Conservation (phyloP, 2,797 vertebrate species). For the Vespertilio murinus region DNA sequence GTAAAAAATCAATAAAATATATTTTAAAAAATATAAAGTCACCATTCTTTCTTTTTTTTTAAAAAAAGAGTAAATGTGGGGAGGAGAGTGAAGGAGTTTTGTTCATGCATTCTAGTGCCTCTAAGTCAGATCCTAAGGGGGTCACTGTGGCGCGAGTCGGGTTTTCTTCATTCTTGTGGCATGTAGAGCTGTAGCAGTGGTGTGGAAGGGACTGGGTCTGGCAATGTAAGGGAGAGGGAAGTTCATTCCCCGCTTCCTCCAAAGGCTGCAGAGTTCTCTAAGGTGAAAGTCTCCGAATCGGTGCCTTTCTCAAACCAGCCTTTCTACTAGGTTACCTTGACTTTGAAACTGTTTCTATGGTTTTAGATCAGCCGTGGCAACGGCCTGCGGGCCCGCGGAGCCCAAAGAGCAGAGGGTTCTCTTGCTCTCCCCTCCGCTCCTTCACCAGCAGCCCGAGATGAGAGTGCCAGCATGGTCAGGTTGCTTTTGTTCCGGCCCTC, state of each 20-base stretch:
- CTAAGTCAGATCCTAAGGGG: background rate
- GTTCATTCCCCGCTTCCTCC: background rate
- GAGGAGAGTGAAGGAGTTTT: background rate
- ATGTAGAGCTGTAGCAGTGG: background rate
- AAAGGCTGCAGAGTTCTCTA: background rate
- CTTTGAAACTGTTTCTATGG: background rate
- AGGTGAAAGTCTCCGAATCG: background rate
- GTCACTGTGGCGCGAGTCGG: background rate
- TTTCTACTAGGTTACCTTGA: background rate
- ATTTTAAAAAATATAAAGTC: too few relatives aligned
- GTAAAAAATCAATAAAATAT: too few relatives aligned
- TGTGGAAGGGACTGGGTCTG: background rate
- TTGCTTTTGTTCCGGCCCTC: too few relatives aligned
- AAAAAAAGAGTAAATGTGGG: background rate
- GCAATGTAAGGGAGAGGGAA: background rate
- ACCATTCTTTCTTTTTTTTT: too few relatives aligned
- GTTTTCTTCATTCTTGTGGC: background rate
- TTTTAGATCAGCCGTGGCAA: too few relatives aligned
- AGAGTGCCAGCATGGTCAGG: too few relatives aligned
- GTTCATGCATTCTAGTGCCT: background rate
- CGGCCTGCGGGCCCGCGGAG: too few relatives aligned
- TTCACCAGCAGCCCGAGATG: too few relatives aligned
- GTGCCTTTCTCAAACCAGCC: background rate
- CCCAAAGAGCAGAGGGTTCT: too few relatives aligned
- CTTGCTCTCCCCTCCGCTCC: too few relatives aligned